Evolutionary conservation across 92 coral and sea anemone genomes (phyloP).

Genomic region (Phenganax stokvisi): DNA sequence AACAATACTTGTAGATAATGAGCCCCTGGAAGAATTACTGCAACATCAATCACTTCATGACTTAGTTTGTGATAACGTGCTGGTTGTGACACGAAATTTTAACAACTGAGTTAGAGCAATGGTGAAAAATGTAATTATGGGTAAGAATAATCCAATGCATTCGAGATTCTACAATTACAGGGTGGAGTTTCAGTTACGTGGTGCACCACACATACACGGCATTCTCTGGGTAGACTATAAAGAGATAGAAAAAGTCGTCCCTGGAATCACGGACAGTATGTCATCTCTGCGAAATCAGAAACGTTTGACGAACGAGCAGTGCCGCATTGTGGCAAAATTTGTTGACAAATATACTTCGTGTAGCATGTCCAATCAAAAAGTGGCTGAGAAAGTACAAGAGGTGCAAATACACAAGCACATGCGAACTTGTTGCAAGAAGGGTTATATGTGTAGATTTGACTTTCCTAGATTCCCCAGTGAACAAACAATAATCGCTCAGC

Average conservation of each 20-base stretch:
- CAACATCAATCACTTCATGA: constrained; percentile 17
- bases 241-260: constrained; percentile 14
- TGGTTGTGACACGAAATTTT: constrained; percentile 27
- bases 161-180: constrained; percentile 24
- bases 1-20: constrained; percentile 44
- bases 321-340: no score
- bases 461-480: no score
- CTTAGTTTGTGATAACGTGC: constrained; percentile 14
- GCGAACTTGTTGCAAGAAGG: no score
- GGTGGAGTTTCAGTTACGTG: constrained; percentile 26
- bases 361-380: no score
- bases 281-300: background rate
- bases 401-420: no score
- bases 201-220: constrained; percentile 25
- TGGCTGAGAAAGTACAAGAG: no score
- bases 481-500: no score
- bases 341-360: no score
- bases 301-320: no score
- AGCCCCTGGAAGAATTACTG: constrained; percentile 27
- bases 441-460: no score
- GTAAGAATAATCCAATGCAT: constrained; percentile 37
- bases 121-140: constrained; percentile 25
- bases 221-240: constrained; percentile 21
- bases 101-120: constrained; percentile 27
- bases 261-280: background rate